Conservation (phyloP, 2,888 invertebrate species). For the Dolichomitus sp. region DNA sequence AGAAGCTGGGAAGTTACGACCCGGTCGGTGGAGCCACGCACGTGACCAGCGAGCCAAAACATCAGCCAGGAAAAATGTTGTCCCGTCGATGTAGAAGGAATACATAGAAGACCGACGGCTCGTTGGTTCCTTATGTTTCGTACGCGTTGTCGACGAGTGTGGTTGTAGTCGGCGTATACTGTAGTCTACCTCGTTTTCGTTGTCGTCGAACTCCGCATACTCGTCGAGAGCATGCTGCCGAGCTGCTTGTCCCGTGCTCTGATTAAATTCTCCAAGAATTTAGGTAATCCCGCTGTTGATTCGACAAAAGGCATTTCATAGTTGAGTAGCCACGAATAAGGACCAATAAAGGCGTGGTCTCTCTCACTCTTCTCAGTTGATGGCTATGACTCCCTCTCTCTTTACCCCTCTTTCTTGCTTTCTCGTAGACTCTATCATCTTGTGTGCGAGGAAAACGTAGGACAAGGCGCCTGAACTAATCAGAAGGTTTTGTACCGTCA, state of each 20-base stretch:
- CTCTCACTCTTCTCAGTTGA: neutral
- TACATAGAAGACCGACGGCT: conserved; percentile 27
- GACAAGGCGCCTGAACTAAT: conserved; percentile 38
- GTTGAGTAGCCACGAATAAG: conserved; percentile 79
- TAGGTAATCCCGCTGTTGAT: conserved; percentile 80
- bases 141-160: conserved; percentile 14
- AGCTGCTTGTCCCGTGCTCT: conserved; percentile 73
- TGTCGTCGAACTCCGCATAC: conserved; percentile 24
- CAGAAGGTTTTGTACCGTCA: neutral
- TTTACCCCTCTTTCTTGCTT: neutral
- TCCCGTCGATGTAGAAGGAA: conserved; percentile 67
- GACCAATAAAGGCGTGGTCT: conserved; percentile 77
- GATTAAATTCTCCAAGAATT: conserved; percentile 82
- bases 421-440: conserved; percentile 8
- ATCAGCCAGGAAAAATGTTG: conserved; percentile 76
- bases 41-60: conserved; percentile 79
- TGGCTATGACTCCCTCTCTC: neutral
- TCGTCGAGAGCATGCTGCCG: conserved; percentile 34
- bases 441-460: neutral
- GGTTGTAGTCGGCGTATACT: conserved; percentile 1
- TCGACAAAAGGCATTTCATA: conserved; percentile 82
- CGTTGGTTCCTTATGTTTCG: conserved; percentile 25
- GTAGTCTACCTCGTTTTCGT: neutral
- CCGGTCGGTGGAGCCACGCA: conserved; percentile 69
- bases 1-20: conserved; percentile 69